phyloP scores from a whole-genome alignment of 2,113 vertebrate genomes.

The Dasyprocta punctata region DNA sequence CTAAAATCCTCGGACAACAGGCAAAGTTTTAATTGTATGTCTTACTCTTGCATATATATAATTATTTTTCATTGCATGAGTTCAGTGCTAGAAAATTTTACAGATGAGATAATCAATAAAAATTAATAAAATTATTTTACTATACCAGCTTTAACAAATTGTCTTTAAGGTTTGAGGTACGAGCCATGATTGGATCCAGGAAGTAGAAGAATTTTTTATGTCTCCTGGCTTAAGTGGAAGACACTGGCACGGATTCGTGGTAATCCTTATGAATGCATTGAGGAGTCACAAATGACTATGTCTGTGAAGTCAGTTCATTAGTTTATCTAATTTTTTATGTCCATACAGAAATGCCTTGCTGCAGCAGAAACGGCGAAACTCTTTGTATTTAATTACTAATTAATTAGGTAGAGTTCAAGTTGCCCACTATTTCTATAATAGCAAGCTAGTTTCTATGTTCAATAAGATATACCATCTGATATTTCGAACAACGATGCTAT shows the following conservation, averaged over 20 bases:
- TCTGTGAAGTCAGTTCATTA: constrained; percentile 78
- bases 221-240: neutral
- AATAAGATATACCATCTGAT: constrained; percentile 37
- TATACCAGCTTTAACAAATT: neutral
- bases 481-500: constrained; percentile 18
- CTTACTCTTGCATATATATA: constrained; percentile 49
- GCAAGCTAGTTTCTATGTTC: constrained; percentile 46
- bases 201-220: neutral
- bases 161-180: neutral
- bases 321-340: constrained; percentile 79
- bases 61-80: constrained; percentile 36
- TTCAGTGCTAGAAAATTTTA: constrained; percentile 50
- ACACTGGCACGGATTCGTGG: neutral
- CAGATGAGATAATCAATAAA: neutral
- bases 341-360: constrained; percentile 62
- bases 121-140: constrained; percentile 50
- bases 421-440: constrained; percentile 60
- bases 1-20: neutral
- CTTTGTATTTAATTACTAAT: constrained; percentile 75
- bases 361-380: constrained; percentile 62
- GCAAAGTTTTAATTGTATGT: constrained; percentile 48
- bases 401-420: constrained; percentile 75
- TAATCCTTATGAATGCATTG: constrained; percentile 33
- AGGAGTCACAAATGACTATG: constrained; percentile 65
- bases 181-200: neutral